Conservation (phyloP, 1,140 invertebrate species). For the Neodiprion pinetum region DNA sequence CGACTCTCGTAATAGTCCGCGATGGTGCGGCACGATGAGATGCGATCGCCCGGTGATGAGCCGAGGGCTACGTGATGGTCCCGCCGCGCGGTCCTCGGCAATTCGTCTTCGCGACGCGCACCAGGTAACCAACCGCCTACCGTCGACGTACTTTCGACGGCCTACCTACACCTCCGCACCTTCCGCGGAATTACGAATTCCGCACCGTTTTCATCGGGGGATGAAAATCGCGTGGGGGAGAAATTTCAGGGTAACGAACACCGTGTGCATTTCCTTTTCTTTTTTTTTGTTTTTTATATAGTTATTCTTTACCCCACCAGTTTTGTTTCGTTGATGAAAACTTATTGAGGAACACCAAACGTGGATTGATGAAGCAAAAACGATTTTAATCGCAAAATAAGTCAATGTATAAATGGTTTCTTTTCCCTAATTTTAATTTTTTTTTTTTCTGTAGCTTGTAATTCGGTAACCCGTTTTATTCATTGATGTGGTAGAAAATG, state of each 20-base stretch:
- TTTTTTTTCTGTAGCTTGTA: too few species aligned
- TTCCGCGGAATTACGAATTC: neutral
- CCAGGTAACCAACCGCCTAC: neutral
- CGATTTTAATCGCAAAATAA: too few species aligned
- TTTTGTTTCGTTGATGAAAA: too few species aligned
- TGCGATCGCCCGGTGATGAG: constrained; percentile 61
- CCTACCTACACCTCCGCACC: neutral
- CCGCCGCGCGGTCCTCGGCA: constrained; percentile 43
- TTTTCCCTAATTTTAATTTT: too few species aligned
- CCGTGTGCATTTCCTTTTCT: neutral
- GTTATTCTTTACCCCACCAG: too few species aligned
- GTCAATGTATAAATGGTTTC: too few species aligned
- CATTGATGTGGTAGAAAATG: too few species aligned
- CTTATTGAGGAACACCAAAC: too few species aligned
- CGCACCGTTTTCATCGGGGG: neutral
- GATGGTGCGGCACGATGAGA: constrained; percentile 58
- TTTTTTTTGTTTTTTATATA: neutral
- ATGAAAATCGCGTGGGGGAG: neutral
- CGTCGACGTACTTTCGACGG: constrained; percentile 1
- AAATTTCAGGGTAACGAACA: neutral
- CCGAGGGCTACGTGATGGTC: constrained; percentile 59
- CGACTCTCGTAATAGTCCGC: constrained; percentile 29
- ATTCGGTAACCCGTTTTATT: too few species aligned
- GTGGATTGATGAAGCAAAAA: too few species aligned
- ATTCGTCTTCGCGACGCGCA: neutral